Evolutionary conservation across 1,140 invertebrate species (phyloP), one percentile per base, ranked within the genome.

Genomic region (Acyrthosiphon pisum): DNA sequence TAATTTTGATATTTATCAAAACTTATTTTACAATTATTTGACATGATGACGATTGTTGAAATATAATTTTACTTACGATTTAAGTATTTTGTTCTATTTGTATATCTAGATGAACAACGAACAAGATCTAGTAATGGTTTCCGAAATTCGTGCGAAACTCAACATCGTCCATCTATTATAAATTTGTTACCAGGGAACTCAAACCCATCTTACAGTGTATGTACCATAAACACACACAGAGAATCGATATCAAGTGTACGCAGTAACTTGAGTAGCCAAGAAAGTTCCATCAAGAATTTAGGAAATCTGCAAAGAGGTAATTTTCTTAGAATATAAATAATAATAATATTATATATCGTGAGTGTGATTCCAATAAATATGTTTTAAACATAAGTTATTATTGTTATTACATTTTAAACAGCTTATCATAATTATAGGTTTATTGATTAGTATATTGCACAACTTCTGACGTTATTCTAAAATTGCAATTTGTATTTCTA

Each of bases 211-310:
- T 81, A 94, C 93, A 93, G 93, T 86, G 14, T 94, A 94, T 68
- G 95, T 95, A 35, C 95, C 94, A 30, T 95, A 95, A 90, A 90
- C 26, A 53, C 94, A 9, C 94, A 9, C 94, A 91, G 93, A 93
- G 94, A 81, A 89, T 93, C 93, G 20, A 87, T 88, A 88, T 93
- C 93, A 30, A 93, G 93, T 87, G 87, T 89, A 56, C 83, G 81
- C 37, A 93, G 88, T 81, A 93, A 93, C 41, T 91, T 93, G 11
- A 93, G 91, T 41, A 83, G 76, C 20, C 91, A 93, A 86, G 91
- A 93, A 44, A 83, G 89, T 90, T 90, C 89, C 20, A 56, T 90
- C 2, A 91, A 86, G 23, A n/a, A 83, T 20, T 53, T 93, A 20
- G 68, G 68, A 41, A 56, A 23, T 56, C 84, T 90, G 44, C 68